Evolutionary conservation across 2,888 invertebrate species (phyloP), one percentile per base, ranked within the genome.

Genomic region (Phymatocera aterrima): DNA sequence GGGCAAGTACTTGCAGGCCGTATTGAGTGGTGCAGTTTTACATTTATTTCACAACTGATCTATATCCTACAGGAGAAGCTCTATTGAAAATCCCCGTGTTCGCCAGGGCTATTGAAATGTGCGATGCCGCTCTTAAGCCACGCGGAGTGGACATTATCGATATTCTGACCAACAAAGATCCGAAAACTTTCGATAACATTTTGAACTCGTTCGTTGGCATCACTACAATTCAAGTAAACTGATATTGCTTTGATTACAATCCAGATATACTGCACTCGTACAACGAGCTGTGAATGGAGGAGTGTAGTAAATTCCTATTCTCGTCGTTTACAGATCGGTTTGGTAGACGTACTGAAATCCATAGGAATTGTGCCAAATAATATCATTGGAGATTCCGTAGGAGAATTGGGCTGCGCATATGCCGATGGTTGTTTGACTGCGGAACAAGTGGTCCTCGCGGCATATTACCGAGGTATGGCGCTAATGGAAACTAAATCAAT

Each of bases 321-420:
- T 40, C 8, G 8, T 2, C 6, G 34, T 61, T 65, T 80, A 24
- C 31, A 90, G 93, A 93, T 95, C 72, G 95, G 94, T 18, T 88
- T 95, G 18, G 93, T 94, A 2, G 95, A 96, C 86, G 87, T 95
- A 18, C 88, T 96, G 18, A 88, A 85, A 70, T 89, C 91, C 4
- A 84, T 93, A 15, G 94, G 94, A n/a, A 92, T 96, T 15, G 90
- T 91, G 48, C 94, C 95, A 0, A 95, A 96, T 89, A 94, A 94
- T 12, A 93, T 96, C 79, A 93, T 96, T 79, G 97, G 99, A 1
- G 98, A 98, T 90, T 98, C 98, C 8, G 96, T 97, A 0, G 99
- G 99, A 28, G 99, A 99, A 90, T 92, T 99, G 4, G 98, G 97
- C 0, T 98, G 98, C 90, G 98, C 97, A 0, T 99, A 99, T 91